Evolutionary conservation across 2,797 vertebrate species (phyloP), one percentile per base, ranked within the genome.

Genomic region (Cirrhinus mrigala): DNA sequence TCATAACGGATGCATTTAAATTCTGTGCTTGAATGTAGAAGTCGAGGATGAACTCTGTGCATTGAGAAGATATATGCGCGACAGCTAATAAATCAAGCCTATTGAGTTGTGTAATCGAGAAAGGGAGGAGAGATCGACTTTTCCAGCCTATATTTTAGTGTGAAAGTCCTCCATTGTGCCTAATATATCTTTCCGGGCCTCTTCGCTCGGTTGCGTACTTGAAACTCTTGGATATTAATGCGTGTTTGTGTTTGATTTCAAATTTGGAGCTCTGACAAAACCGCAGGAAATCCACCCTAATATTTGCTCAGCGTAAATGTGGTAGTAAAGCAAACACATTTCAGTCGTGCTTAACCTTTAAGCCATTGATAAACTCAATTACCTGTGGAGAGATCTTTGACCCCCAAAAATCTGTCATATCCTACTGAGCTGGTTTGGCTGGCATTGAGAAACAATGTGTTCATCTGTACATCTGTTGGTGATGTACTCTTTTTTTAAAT

Each of bases 401-500:
- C 52, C 80, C 86, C 86, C 8, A 86, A 90, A 89, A 91, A 89
- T 89, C 80, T 91, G 80, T 91, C 88, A 87, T 89, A 56, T 85
- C 90, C 88, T 82, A 2, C 16, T 85, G 79, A 92, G 87, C 89
- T 88, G 84, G 87, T 90, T 88, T 92, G 88, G 88, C 83, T 91
- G 87, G 79, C 87, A 1, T 76, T 52, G 60, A 40, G 27, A 40
- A 64, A 27, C 37, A 89, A 82, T 84, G 70, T 85, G 68, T 37
- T 83, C 46, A 52, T 69, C 68, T 79, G 37, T 29, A 71, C 33
- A 16, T 74, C 73, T 33, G 24, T 5, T 75, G 6, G 20, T 22
- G 50, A 33, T 54, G 33, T 40, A 4, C 8, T 3, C 20, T 16
- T 24, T 48, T 48, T 44, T 46, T 46, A 9, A 48, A 18, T 16